A percentile compares a stretch with the other conserved stretches of the same genome.
Evolutionary conservation across 2,113 vertebrate genomes (phyloP).

Genomic region (Vireo altiloquus): DNA sequence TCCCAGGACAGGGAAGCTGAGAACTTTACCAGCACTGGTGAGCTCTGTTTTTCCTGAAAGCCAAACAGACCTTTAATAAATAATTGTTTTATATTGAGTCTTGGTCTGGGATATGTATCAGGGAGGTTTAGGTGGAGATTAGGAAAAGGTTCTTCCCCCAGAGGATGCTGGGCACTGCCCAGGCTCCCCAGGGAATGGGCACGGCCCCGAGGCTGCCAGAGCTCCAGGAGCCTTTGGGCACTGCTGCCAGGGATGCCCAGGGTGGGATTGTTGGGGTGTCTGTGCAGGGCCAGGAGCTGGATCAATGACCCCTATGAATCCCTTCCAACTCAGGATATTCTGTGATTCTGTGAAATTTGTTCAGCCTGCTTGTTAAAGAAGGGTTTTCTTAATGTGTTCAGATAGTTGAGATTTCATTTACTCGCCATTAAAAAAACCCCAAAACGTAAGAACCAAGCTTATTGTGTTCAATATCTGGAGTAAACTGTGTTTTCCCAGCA

Average conservation of each 20-base stretch:
- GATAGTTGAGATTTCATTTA: neutral
- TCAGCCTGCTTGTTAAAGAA: neutral
- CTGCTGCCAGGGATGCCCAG: neutral
- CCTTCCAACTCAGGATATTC: neutral
- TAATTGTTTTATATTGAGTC: neutral
- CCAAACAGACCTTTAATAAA: neutral
- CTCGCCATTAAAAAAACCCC: neutral
- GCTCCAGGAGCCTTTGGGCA: neutral
- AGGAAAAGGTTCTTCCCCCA: neutral
- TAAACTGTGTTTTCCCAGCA: neutral
- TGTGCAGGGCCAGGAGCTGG: neutral
- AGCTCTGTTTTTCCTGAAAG: conserved; percentile 47
- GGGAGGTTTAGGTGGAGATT: accelerated
- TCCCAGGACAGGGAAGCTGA: conserved; percentile 76
- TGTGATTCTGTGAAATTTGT: neutral
- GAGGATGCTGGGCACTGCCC: neutral
- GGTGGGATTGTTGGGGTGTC: neutral
- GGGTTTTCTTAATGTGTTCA: neutral
- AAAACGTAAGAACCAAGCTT: neutral
- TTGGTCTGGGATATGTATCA: neutral
- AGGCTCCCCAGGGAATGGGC: neutral
- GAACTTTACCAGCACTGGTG: conserved; percentile 87
- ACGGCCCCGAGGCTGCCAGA: neutral
- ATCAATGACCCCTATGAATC: accelerated
- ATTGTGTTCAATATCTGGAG: neutral